A percentile compares a stretch with the other conserved stretches of the same genome.
Conservation (phyloP, 2,797 vertebrate species). For the Cheirogaleus major region DNA sequence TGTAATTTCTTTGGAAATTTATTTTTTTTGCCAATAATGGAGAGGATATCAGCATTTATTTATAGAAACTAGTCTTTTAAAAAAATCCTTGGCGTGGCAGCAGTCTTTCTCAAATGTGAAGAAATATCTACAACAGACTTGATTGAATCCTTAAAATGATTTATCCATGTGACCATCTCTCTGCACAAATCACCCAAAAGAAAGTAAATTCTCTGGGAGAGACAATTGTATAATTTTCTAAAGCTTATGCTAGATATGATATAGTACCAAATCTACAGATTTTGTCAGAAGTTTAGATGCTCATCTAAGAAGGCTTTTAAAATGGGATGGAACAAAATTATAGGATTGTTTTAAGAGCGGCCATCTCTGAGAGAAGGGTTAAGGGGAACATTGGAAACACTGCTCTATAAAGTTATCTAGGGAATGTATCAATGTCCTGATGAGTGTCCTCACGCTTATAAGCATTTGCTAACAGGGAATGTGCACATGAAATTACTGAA, state of each 20-base stretch:
- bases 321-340: not conserved
- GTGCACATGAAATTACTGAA: not conserved
- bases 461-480: not conserved
- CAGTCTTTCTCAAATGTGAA: not conserved
- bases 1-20: not conserved
- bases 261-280: not conserved
- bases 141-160: not conserved
- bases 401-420: not conserved
- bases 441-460: not conserved
- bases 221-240: not conserved
- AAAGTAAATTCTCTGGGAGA: not conserved
- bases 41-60: not conserved
- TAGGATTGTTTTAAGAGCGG: not conserved
- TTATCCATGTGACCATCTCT: not conserved
- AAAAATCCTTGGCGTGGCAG: accelerated
- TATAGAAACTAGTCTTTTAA: not conserved
- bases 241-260: not conserved
- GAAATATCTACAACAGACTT: not conserved
- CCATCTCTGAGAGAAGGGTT: not conserved
- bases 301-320: not conserved
- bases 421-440: not conserved
- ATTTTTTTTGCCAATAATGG: not conserved
- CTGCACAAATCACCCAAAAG: not conserved
- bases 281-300: not conserved
- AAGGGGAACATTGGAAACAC: not conserved